These are phyloP conservation scores for Eilema griseolum DNA, from an alignment of 2,888 invertebrate genomes.

Conservation along the genomic window DNA sequence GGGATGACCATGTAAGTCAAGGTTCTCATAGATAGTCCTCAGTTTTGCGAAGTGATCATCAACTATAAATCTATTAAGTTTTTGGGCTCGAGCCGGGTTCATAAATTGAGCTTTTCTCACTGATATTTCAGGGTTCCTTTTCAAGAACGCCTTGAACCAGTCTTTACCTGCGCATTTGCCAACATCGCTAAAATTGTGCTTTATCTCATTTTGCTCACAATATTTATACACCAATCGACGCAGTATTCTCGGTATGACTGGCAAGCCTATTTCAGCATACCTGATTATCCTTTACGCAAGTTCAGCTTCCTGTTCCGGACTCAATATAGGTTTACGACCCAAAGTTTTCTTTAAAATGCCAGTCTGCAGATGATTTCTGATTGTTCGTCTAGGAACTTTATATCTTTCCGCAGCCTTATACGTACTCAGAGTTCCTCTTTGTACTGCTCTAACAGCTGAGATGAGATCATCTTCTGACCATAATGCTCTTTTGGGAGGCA, in stretches of 20 bases:
- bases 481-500: conserved; percentile 44
- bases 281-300: conserved; percentile 41
- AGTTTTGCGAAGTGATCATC: conserved; percentile 36
- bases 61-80: conserved; percentile 47
- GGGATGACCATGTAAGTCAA: conserved; percentile 21
- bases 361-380: conserved; percentile 44
- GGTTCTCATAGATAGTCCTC: conserved; percentile 8
- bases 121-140: conserved; percentile 18
- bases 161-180: conserved; percentile 40
- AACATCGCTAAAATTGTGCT: conserved; percentile 38
- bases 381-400: conserved; percentile 49
- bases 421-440: no score
- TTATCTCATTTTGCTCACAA: conserved; percentile 46
- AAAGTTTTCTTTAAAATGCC: conserved; percentile 35
- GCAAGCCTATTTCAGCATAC: conserved; percentile 33
- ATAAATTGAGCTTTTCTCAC: no score
- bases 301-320: conserved; percentile 41
- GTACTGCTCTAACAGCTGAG: conserved; percentile 40
- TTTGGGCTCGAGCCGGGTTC: conserved; percentile 43
- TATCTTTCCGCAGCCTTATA: conserved; percentile 41
- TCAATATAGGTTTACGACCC: conserved; percentile 46
- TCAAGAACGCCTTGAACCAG: conserved; percentile 48
- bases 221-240: conserved; percentile 39
- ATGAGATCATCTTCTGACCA: conserved; percentile 43
- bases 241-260: conserved; percentile 36